Conservation (phyloP, 2,113 vertebrate species). For the Cynoglossus semilaevis region DNA sequence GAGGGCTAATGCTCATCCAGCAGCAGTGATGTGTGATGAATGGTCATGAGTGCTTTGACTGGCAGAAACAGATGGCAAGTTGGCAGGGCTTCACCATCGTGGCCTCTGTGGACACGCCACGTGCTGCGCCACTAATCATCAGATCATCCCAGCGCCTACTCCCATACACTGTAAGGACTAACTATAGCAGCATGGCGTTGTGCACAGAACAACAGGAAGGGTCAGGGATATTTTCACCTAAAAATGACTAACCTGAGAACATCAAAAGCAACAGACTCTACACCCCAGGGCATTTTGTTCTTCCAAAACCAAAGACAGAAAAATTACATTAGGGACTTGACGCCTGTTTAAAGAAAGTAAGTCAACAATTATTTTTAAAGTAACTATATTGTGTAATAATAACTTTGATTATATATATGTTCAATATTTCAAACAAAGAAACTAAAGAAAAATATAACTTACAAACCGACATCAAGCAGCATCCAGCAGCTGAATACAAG, state of each 20-base stretch:
- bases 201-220: conserved; percentile 12
- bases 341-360: no score
- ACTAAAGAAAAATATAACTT: no score
- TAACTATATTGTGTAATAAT: no score
- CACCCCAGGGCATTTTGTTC: conserved; percentile 11
- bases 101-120: conserved; percentile 43
- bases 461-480: no score
- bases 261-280: background rate
- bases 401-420: no score
- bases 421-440: no score
- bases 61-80: conserved; percentile 62
- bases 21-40: conserved; percentile 51
- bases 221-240: conserved; percentile 22
- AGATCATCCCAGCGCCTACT: background rate
- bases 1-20: conserved; percentile 45
- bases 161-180: conserved; percentile 26
- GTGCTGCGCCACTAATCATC: conserved; percentile 41
- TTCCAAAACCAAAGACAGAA: no score
- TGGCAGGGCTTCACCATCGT: conserved; percentile 39
- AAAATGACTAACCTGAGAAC: conserved; percentile 33
- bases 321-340: no score
- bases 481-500: no score
- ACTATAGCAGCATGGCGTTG: conserved; percentile 40
- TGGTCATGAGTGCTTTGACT: conserved; percentile 39
- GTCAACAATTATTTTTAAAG: no score